These are phyloP conservation scores for Drosophila niveifrons DNA, from an alignment of 2,888 invertebrate species.

Conservation along the genomic window DNA sequence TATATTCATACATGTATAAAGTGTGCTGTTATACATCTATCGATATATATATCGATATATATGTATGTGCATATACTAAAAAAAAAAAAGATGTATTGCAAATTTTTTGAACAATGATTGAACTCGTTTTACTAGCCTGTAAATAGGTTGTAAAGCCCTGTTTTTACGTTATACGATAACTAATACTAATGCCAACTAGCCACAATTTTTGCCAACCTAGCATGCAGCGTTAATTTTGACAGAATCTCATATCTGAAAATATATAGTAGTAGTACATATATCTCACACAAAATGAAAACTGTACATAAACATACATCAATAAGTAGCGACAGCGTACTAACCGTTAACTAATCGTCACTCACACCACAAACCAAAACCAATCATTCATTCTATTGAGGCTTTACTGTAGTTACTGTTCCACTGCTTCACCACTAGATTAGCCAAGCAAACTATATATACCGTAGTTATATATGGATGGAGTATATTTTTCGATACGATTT, in stretches of 20 bases:
- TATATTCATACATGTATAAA: too few species aligned
- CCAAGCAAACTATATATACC: background rate
- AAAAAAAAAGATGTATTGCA: constrained; percentile 5
- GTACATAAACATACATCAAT: background rate
- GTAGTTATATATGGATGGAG: background rate
- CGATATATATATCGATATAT: constrained; percentile 14
- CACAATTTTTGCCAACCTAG: constrained; percentile 53
- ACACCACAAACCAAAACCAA: background rate
- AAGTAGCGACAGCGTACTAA: background rate
- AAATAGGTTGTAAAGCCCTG: constrained; percentile 86
- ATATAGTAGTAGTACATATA: too few species aligned
- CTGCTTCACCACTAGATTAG: background rate
- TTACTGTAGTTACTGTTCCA: constrained; percentile 1
- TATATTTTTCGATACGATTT: constrained; percentile 84
- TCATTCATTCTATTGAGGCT: constrained; percentile 1
- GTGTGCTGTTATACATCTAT: constrained; percentile 14
- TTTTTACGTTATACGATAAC: constrained; percentile 76
- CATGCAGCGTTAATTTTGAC: constrained; percentile 82
- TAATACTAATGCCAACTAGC: constrained; percentile 48
- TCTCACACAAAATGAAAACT: background rate
- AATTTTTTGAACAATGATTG: constrained; percentile 58
- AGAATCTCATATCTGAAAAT: constrained; percentile 85
- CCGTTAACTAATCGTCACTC: background rate
- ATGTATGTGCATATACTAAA: constrained; percentile 15
- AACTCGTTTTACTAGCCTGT: constrained; percentile 86